Conservation (phyloP, 2,113 vertebrate genomes). For the Tragelaphus imberbis region DNA sequence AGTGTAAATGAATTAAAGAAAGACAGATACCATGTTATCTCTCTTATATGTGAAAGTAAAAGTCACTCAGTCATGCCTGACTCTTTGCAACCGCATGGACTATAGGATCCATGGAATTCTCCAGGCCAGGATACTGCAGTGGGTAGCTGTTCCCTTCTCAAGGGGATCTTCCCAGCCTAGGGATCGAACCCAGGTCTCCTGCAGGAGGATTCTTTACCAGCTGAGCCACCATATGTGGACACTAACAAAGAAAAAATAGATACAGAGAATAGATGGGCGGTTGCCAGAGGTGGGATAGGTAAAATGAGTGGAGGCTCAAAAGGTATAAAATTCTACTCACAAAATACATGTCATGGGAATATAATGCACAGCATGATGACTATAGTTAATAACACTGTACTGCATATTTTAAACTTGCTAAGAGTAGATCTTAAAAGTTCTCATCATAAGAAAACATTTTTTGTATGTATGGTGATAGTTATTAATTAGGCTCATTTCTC, state of each 20-base stretch:
- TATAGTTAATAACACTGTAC: background rate
- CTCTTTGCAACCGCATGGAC: accelerated
- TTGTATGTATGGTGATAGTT: background rate
- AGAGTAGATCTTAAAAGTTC: background rate
- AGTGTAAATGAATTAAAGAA: background rate
- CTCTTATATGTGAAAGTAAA: background rate
- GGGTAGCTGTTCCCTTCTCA: background rate
- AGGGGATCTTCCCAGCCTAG: background rate
- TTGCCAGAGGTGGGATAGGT: background rate
- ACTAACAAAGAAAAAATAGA: background rate
- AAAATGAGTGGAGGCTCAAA: background rate
- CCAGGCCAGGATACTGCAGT: background rate
- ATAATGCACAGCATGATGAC: background rate
- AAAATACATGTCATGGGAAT: background rate
- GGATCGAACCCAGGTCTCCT: background rate
- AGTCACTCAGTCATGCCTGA: background rate
- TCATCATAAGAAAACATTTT: background rate
- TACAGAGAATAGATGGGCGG: background rate
- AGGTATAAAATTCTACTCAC: background rate
- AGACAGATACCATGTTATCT: background rate
- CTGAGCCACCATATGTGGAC: background rate
- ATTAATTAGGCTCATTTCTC: background rate
- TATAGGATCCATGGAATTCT: background rate
- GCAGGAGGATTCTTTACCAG: background rate
- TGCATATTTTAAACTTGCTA: background rate